Conservation (phyloP, 2,888 invertebrate species). For the Myopa testacea region DNA sequence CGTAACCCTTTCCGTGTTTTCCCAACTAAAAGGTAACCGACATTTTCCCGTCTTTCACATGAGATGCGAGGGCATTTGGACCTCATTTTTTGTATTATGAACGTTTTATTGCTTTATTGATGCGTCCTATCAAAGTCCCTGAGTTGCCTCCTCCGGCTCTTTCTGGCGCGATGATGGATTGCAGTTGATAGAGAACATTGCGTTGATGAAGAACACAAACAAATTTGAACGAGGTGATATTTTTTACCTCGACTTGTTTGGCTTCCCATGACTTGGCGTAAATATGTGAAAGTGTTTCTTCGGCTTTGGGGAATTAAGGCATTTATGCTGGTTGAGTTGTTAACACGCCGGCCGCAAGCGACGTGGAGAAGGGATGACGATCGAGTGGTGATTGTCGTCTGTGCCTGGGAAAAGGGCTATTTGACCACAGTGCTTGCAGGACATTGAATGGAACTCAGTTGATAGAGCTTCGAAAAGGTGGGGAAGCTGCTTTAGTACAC, state of each 20-base stretch:
- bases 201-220: conserved; percentile 14
- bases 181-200: neutral
- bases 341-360: conserved; percentile 16
- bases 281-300: conserved; percentile 13
- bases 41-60: conserved; percentile 12
- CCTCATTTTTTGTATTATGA: conserved; percentile 41
- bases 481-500: neutral
- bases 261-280: conserved; percentile 10
- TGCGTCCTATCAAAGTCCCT: conserved; percentile 46
- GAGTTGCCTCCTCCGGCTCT: neutral
- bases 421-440: neutral
- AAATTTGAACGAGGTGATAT: conserved; percentile 33
- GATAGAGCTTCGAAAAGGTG: neutral
- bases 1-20: conserved; percentile 23
- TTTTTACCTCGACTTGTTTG: conserved; percentile 6
- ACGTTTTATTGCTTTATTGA: conserved; percentile 52
- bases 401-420: neutral
- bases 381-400: neutral
- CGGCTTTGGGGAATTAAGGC: conserved; percentile 11
- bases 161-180: conserved; percentile 25
- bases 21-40: neutral
- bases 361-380: neutral
- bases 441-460: neutral
- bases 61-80: conserved; percentile 1
- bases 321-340: conserved; percentile 38